phyloP scores from a whole-genome alignment of 2,113 vertebrate species.

The Dendropsophus ebraccatus region DNA sequence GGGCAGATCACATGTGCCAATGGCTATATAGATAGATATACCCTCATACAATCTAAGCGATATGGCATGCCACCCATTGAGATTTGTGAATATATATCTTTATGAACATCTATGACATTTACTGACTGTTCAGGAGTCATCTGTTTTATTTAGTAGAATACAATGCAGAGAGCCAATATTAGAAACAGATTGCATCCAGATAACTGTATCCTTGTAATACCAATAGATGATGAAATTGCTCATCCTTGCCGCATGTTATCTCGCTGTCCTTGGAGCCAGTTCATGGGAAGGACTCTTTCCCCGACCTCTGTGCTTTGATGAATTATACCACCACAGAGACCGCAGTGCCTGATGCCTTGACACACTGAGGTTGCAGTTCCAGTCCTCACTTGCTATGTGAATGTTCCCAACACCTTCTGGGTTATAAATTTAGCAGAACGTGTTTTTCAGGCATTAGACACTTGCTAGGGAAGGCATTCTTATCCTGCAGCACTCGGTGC shows the following conservation, averaged over 20 bases:
- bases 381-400: not conserved
- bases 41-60: too few relatives aligned
- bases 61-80: too few relatives aligned
- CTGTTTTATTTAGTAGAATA: not conserved
- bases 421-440: conserved; percentile 51
- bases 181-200: not conserved
- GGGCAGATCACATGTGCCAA: not conserved
- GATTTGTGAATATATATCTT: too few relatives aligned
- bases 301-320: not conserved
- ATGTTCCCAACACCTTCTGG: not conserved
- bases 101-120: not conserved
- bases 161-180: not conserved
- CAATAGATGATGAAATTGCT: not conserved
- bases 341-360: not conserved
- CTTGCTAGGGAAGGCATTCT: conserved; percentile 50
- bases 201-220: not conserved
- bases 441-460: conserved; percentile 43
- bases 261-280: not conserved
- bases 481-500: not conserved
- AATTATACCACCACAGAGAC: not conserved
- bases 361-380: not conserved
- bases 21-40: not conserved
- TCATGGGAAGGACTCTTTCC: not conserved
- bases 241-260: not conserved
- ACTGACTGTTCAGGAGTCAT: not conserved